A percentile compares a stretch with the other conserved stretches of the same genome.
These are phyloP conservation scores for Alcis repandata DNA, from an alignment of 2,888 invertebrate genomes.

Conservation along the genomic window DNA sequence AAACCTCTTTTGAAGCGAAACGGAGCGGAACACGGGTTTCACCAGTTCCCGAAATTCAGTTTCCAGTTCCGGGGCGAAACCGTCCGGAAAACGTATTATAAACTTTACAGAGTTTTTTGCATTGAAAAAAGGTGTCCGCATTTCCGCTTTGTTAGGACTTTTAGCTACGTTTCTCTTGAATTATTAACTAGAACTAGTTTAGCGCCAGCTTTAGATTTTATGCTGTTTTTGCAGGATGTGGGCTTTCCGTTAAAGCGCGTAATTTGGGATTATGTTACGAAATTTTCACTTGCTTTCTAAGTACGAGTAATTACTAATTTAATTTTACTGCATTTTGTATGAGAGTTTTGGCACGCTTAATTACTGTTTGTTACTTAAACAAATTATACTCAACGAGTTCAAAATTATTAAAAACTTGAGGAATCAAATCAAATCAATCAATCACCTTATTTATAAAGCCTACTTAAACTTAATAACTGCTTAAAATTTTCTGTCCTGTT, in stretches of 20 bases:
- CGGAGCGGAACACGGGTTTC: slow-evolving; percentile 4
- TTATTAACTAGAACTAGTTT: slow-evolving; percentile 18
- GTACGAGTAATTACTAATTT: too few relatives aligned
- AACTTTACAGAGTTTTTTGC: slow-evolving; percentile 28
- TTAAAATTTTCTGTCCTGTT: too few relatives aligned
- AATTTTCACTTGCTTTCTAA: background rate
- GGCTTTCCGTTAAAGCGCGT: background rate
- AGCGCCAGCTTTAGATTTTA: background rate
- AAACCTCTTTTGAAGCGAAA: slow-evolving; percentile 15
- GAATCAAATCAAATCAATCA: too few relatives aligned
- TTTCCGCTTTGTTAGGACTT: slow-evolving; percentile 22
- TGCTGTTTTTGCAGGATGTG: slow-evolving; percentile 4
- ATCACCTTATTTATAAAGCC: too few relatives aligned
- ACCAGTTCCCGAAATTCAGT: slow-evolving; percentile 20
- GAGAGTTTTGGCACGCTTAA: too few relatives aligned
- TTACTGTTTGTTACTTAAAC: too few relatives aligned
- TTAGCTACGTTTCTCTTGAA: slow-evolving; percentile 11
- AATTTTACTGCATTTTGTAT: too few relatives aligned
- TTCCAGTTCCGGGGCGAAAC: slow-evolving; percentile 15
- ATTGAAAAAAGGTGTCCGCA: slow-evolving; percentile 28
- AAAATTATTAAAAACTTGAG: too few relatives aligned
- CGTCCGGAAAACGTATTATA: slow-evolving; percentile 30
- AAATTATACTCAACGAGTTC: too few relatives aligned
- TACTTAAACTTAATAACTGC: too few relatives aligned
- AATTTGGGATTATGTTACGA: background rate